Evolutionary conservation across 2,888 invertebrate genomes (phyloP).

Genomic region (Synergus laeviventris): DNA sequence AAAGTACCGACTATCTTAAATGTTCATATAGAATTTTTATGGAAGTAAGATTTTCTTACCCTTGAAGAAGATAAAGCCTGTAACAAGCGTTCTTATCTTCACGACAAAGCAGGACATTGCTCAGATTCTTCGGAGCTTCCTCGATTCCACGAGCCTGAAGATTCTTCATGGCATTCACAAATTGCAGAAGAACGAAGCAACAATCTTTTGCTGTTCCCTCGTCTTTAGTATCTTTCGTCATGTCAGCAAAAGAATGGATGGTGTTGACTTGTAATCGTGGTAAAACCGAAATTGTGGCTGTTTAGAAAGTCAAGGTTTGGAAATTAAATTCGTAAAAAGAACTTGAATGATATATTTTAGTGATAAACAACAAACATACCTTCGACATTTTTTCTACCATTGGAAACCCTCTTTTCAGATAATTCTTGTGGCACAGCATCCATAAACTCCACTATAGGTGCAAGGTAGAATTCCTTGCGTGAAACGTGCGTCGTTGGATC

Average conservation of each 20-base stretch:
- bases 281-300: conserved; percentile 87
- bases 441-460: conserved; percentile 88
- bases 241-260: conserved; percentile 83
- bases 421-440: conserved; percentile 86
- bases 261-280: conserved; percentile 87
- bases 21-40: conserved; percentile 28
- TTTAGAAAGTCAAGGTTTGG: conserved; percentile 31
- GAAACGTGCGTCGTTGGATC: conserved; percentile 80
- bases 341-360: neutral
- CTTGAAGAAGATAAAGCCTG: conserved; percentile 85
- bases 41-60: conserved; percentile 77
- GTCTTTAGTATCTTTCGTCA: conserved; percentile 77
- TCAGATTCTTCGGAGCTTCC: conserved; percentile 84
- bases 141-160: conserved; percentile 90
- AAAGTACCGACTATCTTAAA: conserved; percentile 31
- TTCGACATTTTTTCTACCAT: conserved; percentile 82
- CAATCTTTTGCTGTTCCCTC: conserved; percentile 81
- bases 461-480: conserved; percentile 82
- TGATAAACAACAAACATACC: conserved; percentile 74
- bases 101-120: conserved; percentile 85
- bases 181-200: conserved; percentile 87
- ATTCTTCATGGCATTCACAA: conserved; percentile 88
- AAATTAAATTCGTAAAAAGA: conserved; percentile 11
- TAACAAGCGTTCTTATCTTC: conserved; percentile 82
- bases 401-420: conserved; percentile 76